phyloP scores from a whole-genome alignment of 2,113 vertebrate species.

The Spilogale gracilis region DNA sequence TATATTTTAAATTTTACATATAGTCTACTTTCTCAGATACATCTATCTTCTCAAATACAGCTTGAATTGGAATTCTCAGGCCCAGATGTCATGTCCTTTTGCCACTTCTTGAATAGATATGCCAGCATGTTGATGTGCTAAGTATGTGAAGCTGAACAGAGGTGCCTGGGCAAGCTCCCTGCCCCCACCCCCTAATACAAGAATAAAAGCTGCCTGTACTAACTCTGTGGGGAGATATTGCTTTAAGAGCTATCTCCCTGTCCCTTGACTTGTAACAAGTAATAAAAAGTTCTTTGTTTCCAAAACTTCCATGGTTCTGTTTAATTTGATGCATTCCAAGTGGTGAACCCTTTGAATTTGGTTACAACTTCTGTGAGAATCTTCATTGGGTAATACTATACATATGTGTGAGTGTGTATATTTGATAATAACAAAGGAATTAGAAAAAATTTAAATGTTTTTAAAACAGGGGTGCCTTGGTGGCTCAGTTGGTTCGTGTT shows the following conservation, averaged over 20 bases:
- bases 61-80: conserved; percentile 21
- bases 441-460: background rate
- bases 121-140: background rate
- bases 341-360: background rate
- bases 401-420: background rate
- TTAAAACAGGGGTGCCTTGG: background rate
- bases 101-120: background rate
- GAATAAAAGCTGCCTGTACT: background rate
- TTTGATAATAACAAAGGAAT: background rate
- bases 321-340: background rate
- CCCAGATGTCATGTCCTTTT: background rate
- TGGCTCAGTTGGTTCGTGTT: background rate
- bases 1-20: conserved; percentile 58
- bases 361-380: background rate
- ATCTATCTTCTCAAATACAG: conserved; percentile 54
- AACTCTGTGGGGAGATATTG: background rate
- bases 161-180: background rate
- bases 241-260: background rate
- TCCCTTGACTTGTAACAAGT: background rate
- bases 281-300: background rate
- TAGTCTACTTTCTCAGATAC: background rate
- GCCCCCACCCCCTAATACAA: background rate
- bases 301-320: background rate
- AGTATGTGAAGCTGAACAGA: background rate
- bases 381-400: background rate